Evolutionary conservation across 92 coral and sea anemone genomes (phyloP), one percentile per base, ranked within the genome.

Genomic region (Ricordea florida): DNA sequence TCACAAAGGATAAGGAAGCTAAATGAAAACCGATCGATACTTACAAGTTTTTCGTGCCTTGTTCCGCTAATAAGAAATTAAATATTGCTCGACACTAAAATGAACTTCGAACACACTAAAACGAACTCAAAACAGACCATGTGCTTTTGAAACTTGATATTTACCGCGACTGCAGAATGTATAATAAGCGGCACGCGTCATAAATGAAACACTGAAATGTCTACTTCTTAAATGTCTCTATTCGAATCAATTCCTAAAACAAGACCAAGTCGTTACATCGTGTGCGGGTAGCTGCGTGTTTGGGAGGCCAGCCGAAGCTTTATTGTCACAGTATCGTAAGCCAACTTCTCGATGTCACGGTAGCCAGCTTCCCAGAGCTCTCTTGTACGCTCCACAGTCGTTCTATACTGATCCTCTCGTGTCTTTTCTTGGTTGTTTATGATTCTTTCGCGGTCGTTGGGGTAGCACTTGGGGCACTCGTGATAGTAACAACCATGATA

Each of bases 381-480:
- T 24, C 15, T 27, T 8, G 35, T 9, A 5, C 28, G 16, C 35
- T 14, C 14, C 8, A 32, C 0, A n/a, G n/a, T 26, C 25, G 15
- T 13, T 10, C 0, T 1, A 0, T 11, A 10, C 34, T 48, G 55
- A 49, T 27, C 66, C 28, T 26, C n/a, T 49, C 33, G n/a, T n/a
- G n/a, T 32, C 35, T 50, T 1, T 45, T 42, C 2, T 9, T 27
- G 55, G 17, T 26, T 6, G 33, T 29, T 17, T 33, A 24, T 15
- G 43, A 25, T 37, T 32, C 69, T 37, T 37, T 43, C 43, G 33
- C 43, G 14, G 38, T 8, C n/a, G 26, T 62, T 1, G 69, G n/a
- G 69, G 20, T 62, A 62, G 38, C 69, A 62, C 14, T 33, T 37
- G 11, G 38, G 26, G 38, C 69, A 62, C 14, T 48, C 69, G 38